Base-by-base conservation (phyloP, 2,113 vertebrate species). In the Tupaia chinensis region DNA sequence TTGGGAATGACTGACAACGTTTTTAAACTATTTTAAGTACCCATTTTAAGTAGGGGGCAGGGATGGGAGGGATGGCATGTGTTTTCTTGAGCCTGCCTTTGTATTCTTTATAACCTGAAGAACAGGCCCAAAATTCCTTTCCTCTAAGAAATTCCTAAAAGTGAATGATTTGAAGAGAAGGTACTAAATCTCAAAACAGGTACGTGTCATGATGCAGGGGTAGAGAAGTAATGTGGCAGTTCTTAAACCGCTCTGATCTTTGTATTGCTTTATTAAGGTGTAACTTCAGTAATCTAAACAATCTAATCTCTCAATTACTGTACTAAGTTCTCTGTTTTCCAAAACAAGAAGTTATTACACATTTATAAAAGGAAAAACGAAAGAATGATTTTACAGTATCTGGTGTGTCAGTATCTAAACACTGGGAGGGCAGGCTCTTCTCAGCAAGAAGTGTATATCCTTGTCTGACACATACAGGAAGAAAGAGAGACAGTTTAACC, bases 381-480 rank as follows among this genome's bases (percentile, higher is more conserved):
- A 76, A 90, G 20, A 65, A 54, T 77, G 70, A 69, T 61, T 97
- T 95, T 68, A 93, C 0, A 79, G 27, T 66, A 63, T 92, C 34
- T 84, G 63, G 72, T 82, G 63, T 69, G 69, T 76, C 61, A 68
- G 68, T 27, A 74, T 60, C 27, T 74, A 89, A 82, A 81, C 63
- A 80, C 60, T 76, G 70, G 78, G 19, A 66, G n/a, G 58, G 73
- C 14, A 80, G n/a, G 19, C 19, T 91, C 85, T 73, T 94, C 91
- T 85, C 54, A 89, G 83, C 72, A 94, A 91, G 63, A 90, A 58
- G 23, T 61, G 3, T 69, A 14, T 73, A 60, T 87, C 17, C 74
- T 91, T 94, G 94, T 91, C 56, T 91, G 80, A 87, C 70, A 77
- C 79, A 87, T 81, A 89, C 0, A 68, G 60, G 65, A 91, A 87